Percentiles rank a stretch among this genome's conserved stretches.
phyloP scores from a whole-genome alignment of 2,888 invertebrate genomes.

The Epiblema foenella region DNA sequence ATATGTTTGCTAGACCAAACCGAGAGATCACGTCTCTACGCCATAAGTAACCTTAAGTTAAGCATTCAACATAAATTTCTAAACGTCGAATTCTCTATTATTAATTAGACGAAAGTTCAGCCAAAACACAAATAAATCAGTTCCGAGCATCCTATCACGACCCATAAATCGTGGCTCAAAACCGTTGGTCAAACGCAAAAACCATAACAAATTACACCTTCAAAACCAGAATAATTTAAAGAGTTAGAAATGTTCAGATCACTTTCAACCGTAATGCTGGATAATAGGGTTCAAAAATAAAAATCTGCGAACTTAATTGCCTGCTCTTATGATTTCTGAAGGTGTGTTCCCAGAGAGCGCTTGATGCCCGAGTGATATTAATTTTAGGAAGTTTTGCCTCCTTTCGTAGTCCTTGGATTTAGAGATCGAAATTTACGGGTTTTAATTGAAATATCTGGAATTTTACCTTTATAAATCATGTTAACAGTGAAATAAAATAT shows the following conservation, averaged over 20 bases:
- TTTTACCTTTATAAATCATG: conserved; percentile 3
- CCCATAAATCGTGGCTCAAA: conserved; percentile 27
- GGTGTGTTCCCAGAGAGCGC: neutral
- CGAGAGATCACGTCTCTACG: neutral
- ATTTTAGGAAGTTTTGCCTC: conserved; percentile 2
- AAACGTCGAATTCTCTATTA: neutral
- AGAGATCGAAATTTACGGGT: conserved; percentile 2
- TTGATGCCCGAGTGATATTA: neutral
- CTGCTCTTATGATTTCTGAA: neutral
- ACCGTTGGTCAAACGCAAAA: conserved; percentile 25
- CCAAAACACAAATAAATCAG: conserved; percentile 38
- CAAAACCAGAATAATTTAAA: neutral
- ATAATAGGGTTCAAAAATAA: neutral
- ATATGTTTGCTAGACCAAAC: neutral
- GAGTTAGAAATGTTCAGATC: neutral
- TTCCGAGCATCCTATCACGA: conserved; percentile 22
- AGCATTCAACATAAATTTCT: conserved; percentile 4
- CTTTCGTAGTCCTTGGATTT: conserved; percentile 7
- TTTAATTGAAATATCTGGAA: conserved; percentile 28
- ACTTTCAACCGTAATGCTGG: neutral
- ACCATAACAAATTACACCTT: conserved; percentile 27
- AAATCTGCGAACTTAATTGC: neutral
- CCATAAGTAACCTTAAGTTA: neutral
- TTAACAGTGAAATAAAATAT: neutral
- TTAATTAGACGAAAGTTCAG: neutral